Conservation (phyloP, 2,888 invertebrate genomes). For the Chelonus formosanus region DNA sequence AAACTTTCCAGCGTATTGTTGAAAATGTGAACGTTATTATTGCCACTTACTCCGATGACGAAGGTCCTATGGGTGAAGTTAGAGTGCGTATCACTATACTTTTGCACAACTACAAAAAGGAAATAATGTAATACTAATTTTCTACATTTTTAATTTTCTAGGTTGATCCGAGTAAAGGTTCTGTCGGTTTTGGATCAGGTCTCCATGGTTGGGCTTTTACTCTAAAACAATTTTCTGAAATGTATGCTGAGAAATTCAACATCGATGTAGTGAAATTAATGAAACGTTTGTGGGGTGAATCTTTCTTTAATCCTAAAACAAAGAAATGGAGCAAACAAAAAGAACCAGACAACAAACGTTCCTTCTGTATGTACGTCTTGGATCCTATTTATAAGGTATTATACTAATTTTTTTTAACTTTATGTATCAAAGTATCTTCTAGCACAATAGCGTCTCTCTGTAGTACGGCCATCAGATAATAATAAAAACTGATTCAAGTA, state of each 20-base stretch:
- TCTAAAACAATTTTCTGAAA: conserved; percentile 98
- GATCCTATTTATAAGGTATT: conserved; percentile 97
- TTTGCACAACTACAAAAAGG: conserved; percentile 2
- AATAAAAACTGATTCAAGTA: conserved; percentile 29
- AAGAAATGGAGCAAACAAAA: conserved; percentile 98
- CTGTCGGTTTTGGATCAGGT: conserved; percentile 99
- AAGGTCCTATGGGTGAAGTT: conserved; percentile 99
- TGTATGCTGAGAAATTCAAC: conserved; percentile 99
- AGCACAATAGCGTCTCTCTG: conserved; percentile 32
- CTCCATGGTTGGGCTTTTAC: conserved; percentile 99
- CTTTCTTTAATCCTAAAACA: conserved; percentile 96
- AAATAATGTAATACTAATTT: conserved; percentile 1
- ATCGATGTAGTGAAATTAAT: conserved; percentile 96
- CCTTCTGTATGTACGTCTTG: conserved; percentile 98
- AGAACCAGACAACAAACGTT: conserved; percentile 91
- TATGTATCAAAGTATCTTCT: conserved; percentile 16
- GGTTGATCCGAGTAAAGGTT: conserved; percentile 97
- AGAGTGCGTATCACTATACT: conserved; percentile 71
- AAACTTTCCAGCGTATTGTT: conserved; percentile 99
- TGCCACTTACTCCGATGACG: conserved; percentile 97
- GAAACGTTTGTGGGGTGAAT: conserved; percentile 98
- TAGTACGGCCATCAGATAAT: conserved; percentile 27
- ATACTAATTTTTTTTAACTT: conserved; percentile 18
- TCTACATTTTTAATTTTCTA: conserved; percentile 48
- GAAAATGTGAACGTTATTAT: conserved; percentile 99